Evolutionary conservation across 2,888 invertebrate genomes (phyloP).

Genomic region (Yponomeuta cagnagella): DNA sequence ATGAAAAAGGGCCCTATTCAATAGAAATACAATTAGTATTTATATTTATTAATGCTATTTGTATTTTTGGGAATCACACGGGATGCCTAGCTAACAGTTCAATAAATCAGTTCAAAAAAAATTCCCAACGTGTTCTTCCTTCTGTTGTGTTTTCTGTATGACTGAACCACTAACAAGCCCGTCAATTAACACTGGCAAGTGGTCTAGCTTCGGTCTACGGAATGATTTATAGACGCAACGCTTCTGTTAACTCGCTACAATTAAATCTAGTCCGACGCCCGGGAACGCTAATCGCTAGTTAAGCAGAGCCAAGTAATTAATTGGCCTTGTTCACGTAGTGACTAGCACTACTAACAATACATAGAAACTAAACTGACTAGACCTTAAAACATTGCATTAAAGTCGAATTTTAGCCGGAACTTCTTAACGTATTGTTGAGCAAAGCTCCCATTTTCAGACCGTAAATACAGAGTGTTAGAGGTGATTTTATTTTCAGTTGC

Average conservation of each 20-base stretch:
- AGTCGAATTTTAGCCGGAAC: background rate
- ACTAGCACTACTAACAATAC: background rate
- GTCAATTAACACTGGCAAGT: background rate
- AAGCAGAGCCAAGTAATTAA: constrained; percentile 39
- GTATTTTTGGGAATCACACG: too few species aligned
- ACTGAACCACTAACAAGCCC: background rate
- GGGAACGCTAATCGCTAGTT: constrained; percentile 42
- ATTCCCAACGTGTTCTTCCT: background rate
- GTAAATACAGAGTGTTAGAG: too few species aligned
- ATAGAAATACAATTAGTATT: too few species aligned
- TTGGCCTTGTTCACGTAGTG: constrained; percentile 47
- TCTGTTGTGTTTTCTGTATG: background rate
- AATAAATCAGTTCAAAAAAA: too few species aligned
- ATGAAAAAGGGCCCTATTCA: too few species aligned
- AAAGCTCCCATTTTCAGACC: too few species aligned
- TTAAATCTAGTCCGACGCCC: background rate
- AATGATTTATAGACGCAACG: background rate
- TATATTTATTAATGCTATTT: too few species aligned
- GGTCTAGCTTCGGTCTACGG: background rate
- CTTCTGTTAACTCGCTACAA: constrained; percentile 1
- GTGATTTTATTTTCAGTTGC: background rate
- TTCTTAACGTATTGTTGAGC: background rate
- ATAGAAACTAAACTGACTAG: background rate
- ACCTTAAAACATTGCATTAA: background rate
- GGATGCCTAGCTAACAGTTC: too few species aligned